phyloP scores from a whole-genome alignment of 2,888 invertebrate genomes.

The Netelia melanura region DNA sequence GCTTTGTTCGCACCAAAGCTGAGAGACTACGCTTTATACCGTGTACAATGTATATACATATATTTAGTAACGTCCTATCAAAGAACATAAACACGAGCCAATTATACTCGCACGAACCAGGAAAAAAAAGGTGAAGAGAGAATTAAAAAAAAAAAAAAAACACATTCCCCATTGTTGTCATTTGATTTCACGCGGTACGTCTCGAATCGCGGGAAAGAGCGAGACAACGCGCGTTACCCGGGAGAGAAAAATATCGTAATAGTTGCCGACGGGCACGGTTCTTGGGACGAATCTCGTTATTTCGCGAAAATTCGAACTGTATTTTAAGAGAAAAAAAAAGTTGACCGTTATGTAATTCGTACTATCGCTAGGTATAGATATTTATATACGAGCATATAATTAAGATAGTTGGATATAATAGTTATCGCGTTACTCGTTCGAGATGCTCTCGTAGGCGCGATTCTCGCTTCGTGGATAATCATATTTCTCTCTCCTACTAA shows the following conservation, averaged over 20 bases:
- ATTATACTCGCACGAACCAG: slow-evolving; percentile 32
- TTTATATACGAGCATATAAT: neutral
- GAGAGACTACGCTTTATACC: slow-evolving; percentile 31
- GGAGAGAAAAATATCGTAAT: neutral
- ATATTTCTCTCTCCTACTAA: slow-evolving; percentile 36
- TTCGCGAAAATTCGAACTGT: no score
- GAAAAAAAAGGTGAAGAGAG: slow-evolving; percentile 39
- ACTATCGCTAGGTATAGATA: no score
- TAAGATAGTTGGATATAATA: slow-evolving; percentile 35
- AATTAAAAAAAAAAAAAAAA: slow-evolving; percentile 35
- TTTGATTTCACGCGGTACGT: slow-evolving; percentile 61
- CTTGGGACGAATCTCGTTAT: neutral
- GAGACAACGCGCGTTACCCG: neutral
- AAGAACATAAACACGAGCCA: neutral
- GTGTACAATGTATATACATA: slow-evolving; percentile 15
- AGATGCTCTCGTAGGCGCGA: slow-evolving; percentile 22
- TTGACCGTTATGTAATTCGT: slow-evolving; percentile 26
- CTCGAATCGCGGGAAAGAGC: neutral
- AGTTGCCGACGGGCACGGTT: no score
- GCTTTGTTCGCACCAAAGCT: slow-evolving; percentile 63
- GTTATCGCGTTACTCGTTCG: slow-evolving; percentile 8
- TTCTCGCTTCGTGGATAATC: slow-evolving; percentile 27
- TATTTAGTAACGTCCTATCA: slow-evolving; percentile 17
- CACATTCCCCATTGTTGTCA: slow-evolving; percentile 61
- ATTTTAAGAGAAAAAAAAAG: neutral